Percentiles rank a stretch among this genome's conserved stretches.
These are phyloP conservation scores for Mystacides longicornis DNA, from an alignment of 2,888 invertebrate species.

Conservation along the genomic window DNA sequence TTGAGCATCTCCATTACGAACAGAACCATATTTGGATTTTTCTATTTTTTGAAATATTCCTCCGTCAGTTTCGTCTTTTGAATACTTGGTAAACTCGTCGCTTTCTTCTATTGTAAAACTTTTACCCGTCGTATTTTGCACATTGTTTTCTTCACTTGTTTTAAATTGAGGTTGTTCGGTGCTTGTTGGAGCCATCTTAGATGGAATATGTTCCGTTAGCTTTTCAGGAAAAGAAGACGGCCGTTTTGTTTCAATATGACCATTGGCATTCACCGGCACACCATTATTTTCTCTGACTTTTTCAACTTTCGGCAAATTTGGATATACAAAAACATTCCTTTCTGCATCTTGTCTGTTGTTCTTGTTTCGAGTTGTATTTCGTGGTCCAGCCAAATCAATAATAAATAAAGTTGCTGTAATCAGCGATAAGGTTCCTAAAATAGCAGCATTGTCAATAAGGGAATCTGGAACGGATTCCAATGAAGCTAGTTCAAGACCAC, in stretches of 20 bases:
- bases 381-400: constrained; percentile 56
- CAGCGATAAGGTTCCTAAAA: constrained; percentile 60
- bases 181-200: not conserved
- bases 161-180: constrained; percentile 1
- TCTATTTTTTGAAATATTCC: constrained; percentile 30
- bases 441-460: constrained; percentile 62
- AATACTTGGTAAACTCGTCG: constrained; percentile 34
- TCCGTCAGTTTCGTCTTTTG: constrained; percentile 31
- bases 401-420: constrained; percentile 62
- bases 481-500: constrained; percentile 62
- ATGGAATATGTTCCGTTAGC: constrained; percentile 11
- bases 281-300: constrained; percentile 22
- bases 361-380: constrained; percentile 39
- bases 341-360: constrained; percentile 40
- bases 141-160: constrained; percentile 30
- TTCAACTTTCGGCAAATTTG: constrained; percentile 29
- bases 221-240: constrained; percentile 22
- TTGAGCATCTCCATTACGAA: constrained; percentile 39
- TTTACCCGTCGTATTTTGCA: constrained; percentile 22
- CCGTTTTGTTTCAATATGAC: not conserved
- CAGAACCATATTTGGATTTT: constrained; percentile 43
- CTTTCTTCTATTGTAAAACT: constrained; percentile 34
- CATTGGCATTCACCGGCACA: not conserved
- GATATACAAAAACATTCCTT: constrained; percentile 19
- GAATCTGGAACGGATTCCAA: constrained; percentile 62